Percentiles rank a stretch among this genome's conserved stretches.
phyloP scores from a whole-genome alignment of 2,113 vertebrate species.

The Fulmarus glacialis region DNA sequence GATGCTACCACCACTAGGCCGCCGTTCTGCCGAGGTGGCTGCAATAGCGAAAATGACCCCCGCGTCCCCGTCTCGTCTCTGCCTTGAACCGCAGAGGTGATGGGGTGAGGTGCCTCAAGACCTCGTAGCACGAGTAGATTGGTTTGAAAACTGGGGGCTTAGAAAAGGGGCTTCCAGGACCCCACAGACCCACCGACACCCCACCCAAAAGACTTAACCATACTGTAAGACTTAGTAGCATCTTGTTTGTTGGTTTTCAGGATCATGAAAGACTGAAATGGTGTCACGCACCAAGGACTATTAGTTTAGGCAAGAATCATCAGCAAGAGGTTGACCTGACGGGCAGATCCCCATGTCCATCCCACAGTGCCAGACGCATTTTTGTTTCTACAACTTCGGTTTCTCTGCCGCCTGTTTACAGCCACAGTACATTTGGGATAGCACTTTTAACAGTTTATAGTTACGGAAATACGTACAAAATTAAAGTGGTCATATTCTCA shows the following conservation, averaged over 20 bases:
- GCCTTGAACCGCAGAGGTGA: fast-evolving
- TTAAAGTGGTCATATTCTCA: background rate
- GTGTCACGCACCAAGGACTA: no score
- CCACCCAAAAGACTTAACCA: background rate
- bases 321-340: background rate
- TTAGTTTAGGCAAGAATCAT: background rate
- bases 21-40: background rate
- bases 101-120: no score
- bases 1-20: fast-evolving
- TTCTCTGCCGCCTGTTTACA: background rate
- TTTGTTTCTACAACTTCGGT: fast-evolving
- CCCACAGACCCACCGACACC: fast-evolving
- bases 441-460: background rate
- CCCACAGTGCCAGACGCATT: background rate
- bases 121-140: fast-evolving
- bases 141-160: background rate
- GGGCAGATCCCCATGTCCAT: background rate
- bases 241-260: background rate
- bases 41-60: fast-evolving
- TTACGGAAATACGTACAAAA: background rate
- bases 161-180: background rate
- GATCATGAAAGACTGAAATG: background rate
- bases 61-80: fast-evolving
- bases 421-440: background rate
- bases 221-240: background rate